phyloP scores from a whole-genome alignment of 2,113 vertebrate genomes.

The Petrocephalus zakoni region DNA sequence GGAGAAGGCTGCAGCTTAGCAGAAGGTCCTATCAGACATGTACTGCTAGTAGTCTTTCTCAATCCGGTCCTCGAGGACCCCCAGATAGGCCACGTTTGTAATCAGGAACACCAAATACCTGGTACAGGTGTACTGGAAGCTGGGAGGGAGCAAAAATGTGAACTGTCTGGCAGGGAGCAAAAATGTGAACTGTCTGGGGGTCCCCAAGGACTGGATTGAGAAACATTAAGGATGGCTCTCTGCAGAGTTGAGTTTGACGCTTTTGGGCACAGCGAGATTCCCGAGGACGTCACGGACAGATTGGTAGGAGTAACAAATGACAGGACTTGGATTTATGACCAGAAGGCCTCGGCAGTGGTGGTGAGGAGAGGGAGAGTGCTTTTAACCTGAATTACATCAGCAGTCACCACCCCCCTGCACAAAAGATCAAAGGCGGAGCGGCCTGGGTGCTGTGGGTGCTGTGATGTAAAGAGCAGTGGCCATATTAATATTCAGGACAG shows the following conservation, averaged over 20 bases:
- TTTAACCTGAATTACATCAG: slow-evolving; percentile 14
- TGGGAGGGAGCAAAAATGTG: background rate
- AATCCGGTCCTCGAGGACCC: background rate
- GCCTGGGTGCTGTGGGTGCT: background rate
- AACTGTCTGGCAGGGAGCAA: background rate
- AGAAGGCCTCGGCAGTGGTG: background rate
- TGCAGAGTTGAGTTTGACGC: too few species aligned
- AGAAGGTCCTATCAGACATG: background rate
- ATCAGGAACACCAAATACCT: background rate
- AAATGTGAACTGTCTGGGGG: background rate
- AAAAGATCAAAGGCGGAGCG: background rate
- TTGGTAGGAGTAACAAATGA: background rate
- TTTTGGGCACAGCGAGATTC: background rate
- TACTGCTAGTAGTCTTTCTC: background rate
- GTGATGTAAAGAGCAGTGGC: background rate
- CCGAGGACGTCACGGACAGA: background rate
- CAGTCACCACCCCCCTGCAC: background rate
- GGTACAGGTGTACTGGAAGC: background rate
- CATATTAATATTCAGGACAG: background rate
- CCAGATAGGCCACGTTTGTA: background rate
- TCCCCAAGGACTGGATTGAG: background rate
- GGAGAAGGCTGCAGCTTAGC: background rate
- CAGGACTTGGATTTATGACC: background rate
- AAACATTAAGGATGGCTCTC: background rate
- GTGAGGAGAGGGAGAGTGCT: background rate